phyloP scores from a whole-genome alignment of 2,888 invertebrate species.

The Apocheima hispidaria region DNA sequence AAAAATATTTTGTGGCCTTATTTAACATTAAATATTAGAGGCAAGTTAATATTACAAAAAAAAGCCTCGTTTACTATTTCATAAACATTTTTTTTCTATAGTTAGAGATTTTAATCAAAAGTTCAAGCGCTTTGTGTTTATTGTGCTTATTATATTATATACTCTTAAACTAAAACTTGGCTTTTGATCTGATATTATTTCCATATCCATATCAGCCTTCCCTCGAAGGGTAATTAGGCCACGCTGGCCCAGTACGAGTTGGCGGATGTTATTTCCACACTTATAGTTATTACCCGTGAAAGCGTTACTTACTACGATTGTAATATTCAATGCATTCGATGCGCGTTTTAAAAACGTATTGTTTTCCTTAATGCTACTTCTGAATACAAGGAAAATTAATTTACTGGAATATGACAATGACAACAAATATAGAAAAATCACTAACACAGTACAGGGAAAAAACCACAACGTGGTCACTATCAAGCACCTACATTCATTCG shows the following conservation, averaged over 20 bases:
- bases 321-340: constrained; percentile 16
- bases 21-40: no score
- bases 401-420: not conserved
- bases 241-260: no score
- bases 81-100: no score
- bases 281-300: constrained; percentile 32
- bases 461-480: constrained; percentile 14
- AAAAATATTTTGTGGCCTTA: no score
- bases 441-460: constrained; percentile 5
- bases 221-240: no score
- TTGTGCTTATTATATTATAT: constrained; percentile 5
- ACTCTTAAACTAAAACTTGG: constrained; percentile 3
- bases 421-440: not conserved
- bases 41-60: no score
- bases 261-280: no score
- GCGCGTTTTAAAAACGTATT: not conserved
- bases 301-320: constrained; percentile 20
- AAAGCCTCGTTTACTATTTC: no score
- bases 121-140: no score
- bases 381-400: constrained; percentile 4
- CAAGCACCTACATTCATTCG: not conserved
- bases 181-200: constrained; percentile 27
- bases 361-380: constrained; percentile 1
- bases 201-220: no score
- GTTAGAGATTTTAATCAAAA: no score